Base-by-base conservation (phyloP, 2,797 vertebrate genomes). In the Myotis findleyi region DNA sequence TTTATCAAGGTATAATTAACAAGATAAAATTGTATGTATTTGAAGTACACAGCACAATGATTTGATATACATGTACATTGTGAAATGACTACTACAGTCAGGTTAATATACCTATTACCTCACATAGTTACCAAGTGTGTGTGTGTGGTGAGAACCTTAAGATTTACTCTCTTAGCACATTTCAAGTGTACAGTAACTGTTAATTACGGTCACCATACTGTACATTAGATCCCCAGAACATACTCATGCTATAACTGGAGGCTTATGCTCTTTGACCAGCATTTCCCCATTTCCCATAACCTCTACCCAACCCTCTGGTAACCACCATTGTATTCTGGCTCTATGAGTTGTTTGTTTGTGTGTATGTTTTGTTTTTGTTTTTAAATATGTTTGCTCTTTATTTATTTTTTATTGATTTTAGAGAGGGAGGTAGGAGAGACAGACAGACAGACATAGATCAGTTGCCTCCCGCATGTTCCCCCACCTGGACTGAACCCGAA, bases 1-100 rank as follows among this genome's bases (percentile, higher is more conserved):
- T 87, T 59, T 95, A 87, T 33, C 66, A 62, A 59, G 68, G 27
- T 51, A n/a, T 91, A 49, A 68, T 82, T 87, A 71, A 87, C 76
- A 87, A 87, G 55, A 66, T 68, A 30, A 87, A 91, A 87, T 75
- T 82, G 1, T 69, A 44, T 69, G 44, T 59, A 76, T 91, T 57
- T 91, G 25, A 91, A 87, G 3, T 80, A 64, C 36, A 66, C n/a
- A 80, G 25, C 38, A 21, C 49, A 12, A 80, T 81, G 73, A 47
- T 68, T 71, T 81, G 55, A 55, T 55, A 80, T n/a, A 62, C 13
- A 33, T 44, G 30, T 53, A 55, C 20, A 33, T n/a, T 75, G 57
- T 86, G 25, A 86, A 91, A n/a, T 80, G 49, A 82, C 81, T 59
- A 73, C 20, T 7, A 72, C 21, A 30, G 30, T 20, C 23, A 73